Percentiles rank a stretch among this genome's conserved stretches.
phyloP scores from a whole-genome alignment of 1,140 invertebrate genomes.

The Leptonema lineaticorne region DNA sequence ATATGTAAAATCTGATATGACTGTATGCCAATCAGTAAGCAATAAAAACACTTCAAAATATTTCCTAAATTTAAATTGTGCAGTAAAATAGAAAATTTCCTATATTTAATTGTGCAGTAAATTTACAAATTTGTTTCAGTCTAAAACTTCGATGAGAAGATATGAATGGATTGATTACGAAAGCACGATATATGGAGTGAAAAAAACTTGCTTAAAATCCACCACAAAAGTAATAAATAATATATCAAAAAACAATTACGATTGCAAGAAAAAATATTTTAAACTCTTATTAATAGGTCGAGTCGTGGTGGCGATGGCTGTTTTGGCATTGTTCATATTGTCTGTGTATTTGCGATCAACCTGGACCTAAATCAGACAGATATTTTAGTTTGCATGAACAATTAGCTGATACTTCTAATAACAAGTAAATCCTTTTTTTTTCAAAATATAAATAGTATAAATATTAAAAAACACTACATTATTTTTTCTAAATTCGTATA shows the following conservation, averaged over 20 bases:
- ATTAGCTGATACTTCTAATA: constrained; percentile 65
- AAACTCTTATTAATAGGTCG: constrained; percentile 58
- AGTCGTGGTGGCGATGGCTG: constrained; percentile 85
- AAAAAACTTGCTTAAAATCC: constrained; percentile 57
- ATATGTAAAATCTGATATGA: constrained; percentile 83
- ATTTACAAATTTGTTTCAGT: constrained; percentile 51
- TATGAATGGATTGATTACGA: constrained; percentile 82
- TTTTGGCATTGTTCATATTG: constrained; percentile 92
- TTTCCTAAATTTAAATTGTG: no score
- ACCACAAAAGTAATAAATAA: constrained; percentile 59
- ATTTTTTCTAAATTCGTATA: not conserved
- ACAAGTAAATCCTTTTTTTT: no score
- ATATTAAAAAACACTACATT: not conserved
- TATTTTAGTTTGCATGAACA: constrained; percentile 75
- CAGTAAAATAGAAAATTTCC: no score
- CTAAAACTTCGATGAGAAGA: constrained; percentile 55
- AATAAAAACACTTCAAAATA: not conserved
- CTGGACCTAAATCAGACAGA: constrained; percentile 68
- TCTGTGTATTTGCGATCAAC: constrained; percentile 77
- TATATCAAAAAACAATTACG: not conserved
- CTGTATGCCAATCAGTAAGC: constrained; percentile 69
- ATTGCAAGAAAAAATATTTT: no score
- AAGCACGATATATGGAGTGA: constrained; percentile 69
- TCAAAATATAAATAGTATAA: no score
- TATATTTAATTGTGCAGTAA: no score